Percentiles rank a stretch among this genome's conserved stretches.
Evolutionary conservation across 1,140 invertebrate species (phyloP).

Genomic region (Luehdorfia chinensis): DNA sequence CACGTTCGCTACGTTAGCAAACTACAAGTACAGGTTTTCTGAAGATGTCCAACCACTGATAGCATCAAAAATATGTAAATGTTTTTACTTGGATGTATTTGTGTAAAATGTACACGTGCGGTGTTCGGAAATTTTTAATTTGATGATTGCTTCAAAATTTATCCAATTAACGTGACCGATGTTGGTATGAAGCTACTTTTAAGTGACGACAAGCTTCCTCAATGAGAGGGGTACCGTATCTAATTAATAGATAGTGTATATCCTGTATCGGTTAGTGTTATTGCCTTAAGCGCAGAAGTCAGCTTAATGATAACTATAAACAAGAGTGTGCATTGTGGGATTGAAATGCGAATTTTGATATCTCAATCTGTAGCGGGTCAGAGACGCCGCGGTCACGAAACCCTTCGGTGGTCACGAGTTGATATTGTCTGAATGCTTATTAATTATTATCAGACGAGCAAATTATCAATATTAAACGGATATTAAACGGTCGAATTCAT

Average conservation of each 20-base stretch:
- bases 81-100: slow-evolving; percentile 12
- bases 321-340: slow-evolving; percentile 46
- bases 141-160: neutral
- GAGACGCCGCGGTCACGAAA: slow-evolving; percentile 69
- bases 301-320: slow-evolving; percentile 55
- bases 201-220: no score
- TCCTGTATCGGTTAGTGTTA: neutral
- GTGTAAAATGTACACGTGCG: neutral
- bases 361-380: slow-evolving; percentile 69
- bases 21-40: slow-evolving; percentile 27
- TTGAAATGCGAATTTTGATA: slow-evolving; percentile 69
- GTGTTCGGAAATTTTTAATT: slow-evolving; percentile 1
- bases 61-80: slow-evolving; percentile 44
- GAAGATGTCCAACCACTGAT: slow-evolving; percentile 31
- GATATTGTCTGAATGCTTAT: slow-evolving; percentile 35
- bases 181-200: no score
- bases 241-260: neutral
- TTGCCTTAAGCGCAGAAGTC: slow-evolving; percentile 24
- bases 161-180: no score
- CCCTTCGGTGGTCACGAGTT: slow-evolving; percentile 70
- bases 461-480: slow-evolving; percentile 53
- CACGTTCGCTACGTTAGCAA: slow-evolving; percentile 25
- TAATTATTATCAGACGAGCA: slow-evolving; percentile 62
- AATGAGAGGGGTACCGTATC: no score
- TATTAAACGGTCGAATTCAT: slow-evolving; percentile 33